Percentiles rank a stretch among this genome's conserved stretches.
Evolutionary conservation across 2,113 vertebrate species (phyloP).

Genomic region (Pelusios castaneus): DNA sequence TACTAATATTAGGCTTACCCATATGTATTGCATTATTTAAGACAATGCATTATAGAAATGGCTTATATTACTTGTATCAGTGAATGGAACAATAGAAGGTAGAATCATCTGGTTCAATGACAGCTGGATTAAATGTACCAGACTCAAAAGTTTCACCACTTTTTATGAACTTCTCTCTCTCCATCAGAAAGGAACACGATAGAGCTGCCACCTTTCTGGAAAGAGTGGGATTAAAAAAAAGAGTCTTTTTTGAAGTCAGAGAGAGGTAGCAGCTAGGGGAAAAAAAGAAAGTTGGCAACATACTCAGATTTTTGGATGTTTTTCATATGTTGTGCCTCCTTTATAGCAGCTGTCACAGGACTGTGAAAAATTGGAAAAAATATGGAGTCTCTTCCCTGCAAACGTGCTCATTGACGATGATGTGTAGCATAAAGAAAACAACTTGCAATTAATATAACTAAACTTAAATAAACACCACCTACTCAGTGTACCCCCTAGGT

Average conservation of each 20-base stretch:
- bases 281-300: not conserved
- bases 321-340: not conserved
- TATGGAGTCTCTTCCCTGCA: not conserved
- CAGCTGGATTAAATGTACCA: not conserved
- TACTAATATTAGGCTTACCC: not conserved
- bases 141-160: not conserved
- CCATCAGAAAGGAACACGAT: not conserved
- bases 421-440: not conserved
- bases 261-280: not conserved
- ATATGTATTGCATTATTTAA: not conserved
- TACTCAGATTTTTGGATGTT: not conserved
- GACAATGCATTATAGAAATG: not conserved
- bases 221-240: not conserved
- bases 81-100: not conserved
- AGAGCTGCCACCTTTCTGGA: not conserved
- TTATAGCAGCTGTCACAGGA: not conserved
- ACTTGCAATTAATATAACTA: not conserved
- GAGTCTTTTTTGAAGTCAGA: not conserved
- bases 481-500: not conserved
- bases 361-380: not conserved
- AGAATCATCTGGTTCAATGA: not conserved
- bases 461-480: not conserved
- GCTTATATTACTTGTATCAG: not conserved
- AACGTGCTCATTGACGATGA: not conserved
- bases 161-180: not conserved